Conservation (phyloP, 2,797 vertebrate genomes). For the Typhlichthys eigenmanni region DNA sequence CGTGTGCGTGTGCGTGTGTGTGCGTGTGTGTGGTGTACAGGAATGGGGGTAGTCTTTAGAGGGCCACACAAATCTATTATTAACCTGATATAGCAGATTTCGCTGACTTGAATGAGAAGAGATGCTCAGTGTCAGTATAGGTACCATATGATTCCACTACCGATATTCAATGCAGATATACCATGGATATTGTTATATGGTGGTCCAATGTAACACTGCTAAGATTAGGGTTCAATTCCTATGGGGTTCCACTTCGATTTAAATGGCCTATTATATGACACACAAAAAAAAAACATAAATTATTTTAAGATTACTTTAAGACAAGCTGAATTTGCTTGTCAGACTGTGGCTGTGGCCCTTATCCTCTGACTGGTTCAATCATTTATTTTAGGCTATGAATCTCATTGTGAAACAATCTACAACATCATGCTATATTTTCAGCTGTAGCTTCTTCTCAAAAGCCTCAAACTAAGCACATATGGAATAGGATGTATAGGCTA, state of each 20-base stretch:
- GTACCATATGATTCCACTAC: not conserved
- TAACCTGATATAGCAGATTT: no score
- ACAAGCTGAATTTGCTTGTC: not conserved
- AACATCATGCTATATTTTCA: not conserved
- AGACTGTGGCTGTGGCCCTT: not conserved
- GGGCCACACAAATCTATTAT: no score
- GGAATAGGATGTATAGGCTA: no score
- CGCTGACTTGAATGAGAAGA: not conserved
- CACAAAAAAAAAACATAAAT: not conserved
- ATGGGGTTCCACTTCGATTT: not conserved
- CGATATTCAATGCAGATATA: not conserved
- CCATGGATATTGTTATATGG: no score
- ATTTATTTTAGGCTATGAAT: not conserved
- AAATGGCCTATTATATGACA: not conserved
- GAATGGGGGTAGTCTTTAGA: not conserved
- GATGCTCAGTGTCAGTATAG: conserved; percentile 9
- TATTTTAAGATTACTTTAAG: not conserved
- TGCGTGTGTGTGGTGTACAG: not conserved
- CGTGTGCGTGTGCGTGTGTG: not conserved
- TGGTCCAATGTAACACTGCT: not conserved
- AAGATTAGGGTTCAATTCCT: not conserved
- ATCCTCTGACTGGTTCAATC: not conserved
- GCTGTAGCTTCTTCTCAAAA: no score
- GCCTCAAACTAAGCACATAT: no score
- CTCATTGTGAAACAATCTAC: not conserved